These are phyloP conservation scores for Glyptemys insculpta DNA, from an alignment of 2,797 vertebrate species.

Conservation along the genomic window DNA sequence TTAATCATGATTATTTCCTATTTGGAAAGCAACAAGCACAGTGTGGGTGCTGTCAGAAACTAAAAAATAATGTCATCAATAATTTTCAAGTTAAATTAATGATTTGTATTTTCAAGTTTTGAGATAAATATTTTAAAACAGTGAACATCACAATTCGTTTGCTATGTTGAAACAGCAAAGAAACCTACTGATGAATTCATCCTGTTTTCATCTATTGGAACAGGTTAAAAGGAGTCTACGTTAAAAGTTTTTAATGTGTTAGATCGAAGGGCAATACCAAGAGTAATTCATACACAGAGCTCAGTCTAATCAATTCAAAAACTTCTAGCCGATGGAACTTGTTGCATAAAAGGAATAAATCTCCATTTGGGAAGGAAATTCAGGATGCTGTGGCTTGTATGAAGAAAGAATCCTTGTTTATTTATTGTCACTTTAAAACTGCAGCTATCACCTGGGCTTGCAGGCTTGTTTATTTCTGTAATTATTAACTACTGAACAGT, in stretches of 20 bases:
- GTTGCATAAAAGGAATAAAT: constrained; percentile 42
- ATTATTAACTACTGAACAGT: constrained; percentile 43
- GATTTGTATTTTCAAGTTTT: constrained; percentile 42
- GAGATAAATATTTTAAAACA: constrained; percentile 54
- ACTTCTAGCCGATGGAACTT: constrained; percentile 64
- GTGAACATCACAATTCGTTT: constrained; percentile 60
- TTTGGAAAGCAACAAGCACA: neutral
- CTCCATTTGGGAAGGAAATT: neutral
- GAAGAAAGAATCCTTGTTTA: constrained; percentile 13
- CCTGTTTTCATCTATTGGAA: constrained; percentile 32
- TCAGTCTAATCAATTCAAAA: neutral
- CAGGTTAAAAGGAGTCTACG: constrained; percentile 18
- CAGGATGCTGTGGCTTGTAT: neutral
- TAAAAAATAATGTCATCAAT: neutral
- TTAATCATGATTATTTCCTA: neutral
- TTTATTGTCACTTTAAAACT: constrained; percentile 11
- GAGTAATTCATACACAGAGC: neutral
- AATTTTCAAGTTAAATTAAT: constrained; percentile 52
- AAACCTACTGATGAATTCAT: constrained; percentile 59
- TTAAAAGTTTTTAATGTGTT: constrained; percentile 17
- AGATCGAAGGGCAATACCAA: neutral
- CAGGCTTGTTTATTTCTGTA: constrained; percentile 45
- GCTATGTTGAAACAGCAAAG: constrained; percentile 63
- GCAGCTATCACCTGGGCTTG: constrained; percentile 19
- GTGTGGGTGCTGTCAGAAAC: neutral